Conservation (phyloP, 2,113 vertebrate genomes). For the Meriones unguiculatus region DNA sequence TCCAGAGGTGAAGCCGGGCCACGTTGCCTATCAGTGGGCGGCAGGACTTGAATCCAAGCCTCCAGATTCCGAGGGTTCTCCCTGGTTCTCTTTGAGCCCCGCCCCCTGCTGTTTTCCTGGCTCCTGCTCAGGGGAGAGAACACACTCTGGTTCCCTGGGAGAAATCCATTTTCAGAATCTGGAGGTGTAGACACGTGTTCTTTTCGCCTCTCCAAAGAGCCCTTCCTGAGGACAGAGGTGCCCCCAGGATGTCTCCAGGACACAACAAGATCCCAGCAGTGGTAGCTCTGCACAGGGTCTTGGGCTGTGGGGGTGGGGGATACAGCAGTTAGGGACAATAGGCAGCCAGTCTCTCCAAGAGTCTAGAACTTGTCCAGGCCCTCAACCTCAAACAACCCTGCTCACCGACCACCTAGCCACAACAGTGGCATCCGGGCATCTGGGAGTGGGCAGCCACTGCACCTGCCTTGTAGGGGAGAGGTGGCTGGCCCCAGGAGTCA, state of each 20-base stretch:
- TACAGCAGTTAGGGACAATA: not conserved
- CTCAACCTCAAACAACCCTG: not conserved
- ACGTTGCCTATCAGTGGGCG: not conserved
- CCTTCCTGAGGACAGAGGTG: slow-evolving; percentile 80
- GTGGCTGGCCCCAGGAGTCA: not conserved
- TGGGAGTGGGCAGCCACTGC: not conserved
- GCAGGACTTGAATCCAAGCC: slow-evolving; percentile 12
- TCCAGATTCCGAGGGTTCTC: not conserved
- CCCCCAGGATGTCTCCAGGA: slow-evolving; percentile 53
- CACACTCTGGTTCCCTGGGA: slow-evolving; percentile 82
- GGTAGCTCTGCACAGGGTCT: not conserved
- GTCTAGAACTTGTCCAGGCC: not conserved
- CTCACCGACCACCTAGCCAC: not conserved
- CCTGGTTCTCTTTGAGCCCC: not conserved
- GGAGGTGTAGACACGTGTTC: slow-evolving; percentile 83
- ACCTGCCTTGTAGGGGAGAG: not conserved
- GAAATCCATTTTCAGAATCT: slow-evolving; percentile 84
- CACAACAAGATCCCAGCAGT: not conserved
- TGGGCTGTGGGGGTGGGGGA: not conserved
- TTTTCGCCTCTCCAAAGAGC: slow-evolving; percentile 76
- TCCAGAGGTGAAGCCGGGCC: slow-evolving; percentile 29
- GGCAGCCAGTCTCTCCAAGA: not conserved
- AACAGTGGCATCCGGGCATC: not conserved
- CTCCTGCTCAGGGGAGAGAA: slow-evolving; percentile 69
- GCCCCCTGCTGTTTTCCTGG: slow-evolving; percentile 62